Base-by-base conservation (phyloP, 1,140 invertebrate genomes). In the Drosophila murphyi region DNA sequence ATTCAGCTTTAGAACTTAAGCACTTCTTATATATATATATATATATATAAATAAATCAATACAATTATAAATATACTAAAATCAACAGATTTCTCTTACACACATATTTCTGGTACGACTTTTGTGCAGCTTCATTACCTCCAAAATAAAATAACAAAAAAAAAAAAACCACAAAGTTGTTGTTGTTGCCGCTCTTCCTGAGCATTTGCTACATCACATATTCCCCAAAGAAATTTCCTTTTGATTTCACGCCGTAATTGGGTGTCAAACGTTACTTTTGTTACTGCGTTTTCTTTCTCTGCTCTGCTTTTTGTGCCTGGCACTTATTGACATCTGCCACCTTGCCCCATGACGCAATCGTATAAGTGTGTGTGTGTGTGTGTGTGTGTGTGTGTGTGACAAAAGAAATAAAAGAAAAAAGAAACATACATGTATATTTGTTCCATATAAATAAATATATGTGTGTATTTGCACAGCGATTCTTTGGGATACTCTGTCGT, bases 161-260 rank as follows among this genome's bases (percentile, higher is more conserved):
- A 5, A n/a, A 47, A 2, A 54, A 48, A 12, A 1, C 51, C 51
- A 20, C 51, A 35, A 7, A 4, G 10, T 29, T 43, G n/a, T 6
- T 41, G n/a, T 35, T 52, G 3, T 39, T 56, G 63, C 7, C 32
- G 32, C 12, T 64, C 12, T 57, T 37, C 10, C 60, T 55, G 47
- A 47, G 41, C 61, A 32, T 51, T 61, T 50, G 31, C 34, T 31
- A 37, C 54, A 41, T 63, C 68, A 71, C 62, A 73, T 68, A 86
- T 86, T 85, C 74, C 78, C 78, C 69, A 75, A 61, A 72, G 79
- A 76, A 87, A 82, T 87, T 87, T 87, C 73, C 79, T 82, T 87
- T 87, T 87, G 82, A 87, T 82, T 87, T 87, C 76, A 76, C 79
- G 83, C 82, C 82, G 82, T 88, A 87, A 86, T 86, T 86, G 82